A percentile compares a stretch with the other conserved stretches of the same genome.
These are phyloP conservation scores for Heterodera carotae DNA, from an alignment of 1,140 invertebrate genomes.

Conservation along the genomic window DNA sequence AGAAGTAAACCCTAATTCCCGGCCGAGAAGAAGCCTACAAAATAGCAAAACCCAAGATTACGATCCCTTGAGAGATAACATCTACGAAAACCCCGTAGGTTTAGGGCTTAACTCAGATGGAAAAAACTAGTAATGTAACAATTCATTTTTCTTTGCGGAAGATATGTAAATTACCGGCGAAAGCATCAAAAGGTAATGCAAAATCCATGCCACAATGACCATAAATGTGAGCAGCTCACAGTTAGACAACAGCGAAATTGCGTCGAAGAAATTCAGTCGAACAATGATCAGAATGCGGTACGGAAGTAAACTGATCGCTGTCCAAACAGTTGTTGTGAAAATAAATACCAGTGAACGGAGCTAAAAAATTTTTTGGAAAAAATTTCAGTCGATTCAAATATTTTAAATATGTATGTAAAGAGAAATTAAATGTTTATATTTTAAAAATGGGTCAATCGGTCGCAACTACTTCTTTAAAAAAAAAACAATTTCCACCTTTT, in stretches of 20 bases:
- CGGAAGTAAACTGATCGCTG: constrained; percentile 23
- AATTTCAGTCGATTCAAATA: not conserved
- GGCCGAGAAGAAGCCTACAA: no score
- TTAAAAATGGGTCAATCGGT: not conserved
- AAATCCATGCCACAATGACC: constrained; percentile 18
- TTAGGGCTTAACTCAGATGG: no score
- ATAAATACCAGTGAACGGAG: constrained; percentile 28
- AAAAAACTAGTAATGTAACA: not conserved
- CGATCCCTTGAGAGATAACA: no score
- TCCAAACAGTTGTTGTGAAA: constrained; percentile 30
- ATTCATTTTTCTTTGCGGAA: not conserved
- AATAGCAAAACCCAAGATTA: no score
- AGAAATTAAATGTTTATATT: no score
- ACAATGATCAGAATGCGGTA: constrained; percentile 17
- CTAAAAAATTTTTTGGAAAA: constrained; percentile 4
- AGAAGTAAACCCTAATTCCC: no score
- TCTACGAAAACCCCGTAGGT: no score
- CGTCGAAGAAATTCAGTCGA: constrained; percentile 16
- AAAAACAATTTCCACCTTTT: no score
- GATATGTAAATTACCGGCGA: constrained; percentile 2
- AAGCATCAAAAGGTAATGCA: constrained; percentile 25
- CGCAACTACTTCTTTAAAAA: no score
- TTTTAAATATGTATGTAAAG: not conserved
- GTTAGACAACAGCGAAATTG: constrained; percentile 8
- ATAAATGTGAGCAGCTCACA: constrained; percentile 7